phyloP scores from a whole-genome alignment of 2,888 invertebrate species.

The Conistra vaccinii region DNA sequence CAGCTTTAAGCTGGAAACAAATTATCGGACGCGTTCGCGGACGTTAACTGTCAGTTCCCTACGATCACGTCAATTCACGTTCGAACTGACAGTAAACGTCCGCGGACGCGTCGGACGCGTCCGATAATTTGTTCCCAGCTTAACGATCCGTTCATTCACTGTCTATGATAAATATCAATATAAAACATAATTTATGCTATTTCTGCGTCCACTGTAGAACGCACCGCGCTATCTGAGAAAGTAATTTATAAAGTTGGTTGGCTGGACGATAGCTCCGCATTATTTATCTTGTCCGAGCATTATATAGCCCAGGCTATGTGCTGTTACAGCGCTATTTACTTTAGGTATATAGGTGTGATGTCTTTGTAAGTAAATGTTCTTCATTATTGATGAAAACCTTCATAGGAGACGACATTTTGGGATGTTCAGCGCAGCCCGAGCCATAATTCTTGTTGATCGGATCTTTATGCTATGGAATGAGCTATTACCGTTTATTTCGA shows the following conservation, averaged over 20 bases:
- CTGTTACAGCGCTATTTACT: conserved; percentile 44
- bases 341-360: conserved; percentile 20
- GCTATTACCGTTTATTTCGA: neutral
- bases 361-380: conserved; percentile 23
- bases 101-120: no score
- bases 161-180: neutral
- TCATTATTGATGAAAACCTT: neutral
- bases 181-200: conserved; percentile 43
- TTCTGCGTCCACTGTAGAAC: conserved; percentile 70
- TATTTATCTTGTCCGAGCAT: conserved; percentile 79
- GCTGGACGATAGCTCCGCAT: conserved; percentile 78
- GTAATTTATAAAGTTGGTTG: conserved; percentile 88
- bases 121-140: no score
- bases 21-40: no score
- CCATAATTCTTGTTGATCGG: neutral
- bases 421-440: no score
- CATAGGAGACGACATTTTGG: neutral
- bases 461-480: neutral
- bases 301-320: conserved; percentile 59
- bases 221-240: conserved; percentile 82
- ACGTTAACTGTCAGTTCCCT: no score
- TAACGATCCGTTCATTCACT: neutral
- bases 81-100: no score
- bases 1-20: no score
- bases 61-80: no score